Conservation (phyloP, 1,140 invertebrate species). For the Wiebesia pumilae region DNA sequence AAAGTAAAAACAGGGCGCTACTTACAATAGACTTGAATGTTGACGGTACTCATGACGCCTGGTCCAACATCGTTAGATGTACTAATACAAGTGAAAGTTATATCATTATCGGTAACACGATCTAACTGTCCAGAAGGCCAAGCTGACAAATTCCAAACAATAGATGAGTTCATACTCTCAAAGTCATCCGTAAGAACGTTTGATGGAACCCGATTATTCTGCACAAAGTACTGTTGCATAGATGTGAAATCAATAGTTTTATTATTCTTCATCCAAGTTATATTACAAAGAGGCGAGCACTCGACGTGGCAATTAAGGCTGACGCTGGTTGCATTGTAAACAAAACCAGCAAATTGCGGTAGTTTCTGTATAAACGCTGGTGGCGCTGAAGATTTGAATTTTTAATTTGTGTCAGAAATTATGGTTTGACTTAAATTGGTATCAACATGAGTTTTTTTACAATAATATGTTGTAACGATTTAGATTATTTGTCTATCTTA, state of each 20-base stretch:
- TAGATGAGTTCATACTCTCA: slow-evolving; percentile 87
- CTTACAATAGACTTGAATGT: slow-evolving; percentile 93
- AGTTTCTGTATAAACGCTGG: slow-evolving; percentile 90
- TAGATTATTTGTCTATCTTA: too few relatives aligned
- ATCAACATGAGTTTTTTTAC: too few relatives aligned
- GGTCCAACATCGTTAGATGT: slow-evolving; percentile 84
- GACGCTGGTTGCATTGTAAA: slow-evolving; percentile 84
- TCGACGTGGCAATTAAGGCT: slow-evolving; percentile 91
- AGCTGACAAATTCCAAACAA: slow-evolving; percentile 88
- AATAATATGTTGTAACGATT: too few relatives aligned
- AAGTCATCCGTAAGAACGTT: slow-evolving; percentile 88
- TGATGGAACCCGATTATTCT: slow-evolving; percentile 77
- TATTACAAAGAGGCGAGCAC: slow-evolving; percentile 88
- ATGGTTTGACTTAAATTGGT: too few relatives aligned
- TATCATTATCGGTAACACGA: slow-evolving; percentile 82
- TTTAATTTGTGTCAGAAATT: not conserved
- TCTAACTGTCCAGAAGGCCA: slow-evolving; percentile 87
- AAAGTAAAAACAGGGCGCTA: slow-evolving; percentile 53
- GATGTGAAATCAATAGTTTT: slow-evolving; percentile 78
- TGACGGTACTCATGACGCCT: slow-evolving; percentile 86
- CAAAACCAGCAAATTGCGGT: slow-evolving; percentile 86
- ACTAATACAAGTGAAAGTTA: slow-evolving; percentile 88
- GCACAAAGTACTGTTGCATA: slow-evolving; percentile 81
- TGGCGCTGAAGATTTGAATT: slow-evolving; percentile 77
- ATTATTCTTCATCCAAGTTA: slow-evolving; percentile 89